These are phyloP conservation scores for Microctonus hyperodae DNA, from an alignment of 2,888 invertebrate genomes.

Conservation along the genomic window DNA sequence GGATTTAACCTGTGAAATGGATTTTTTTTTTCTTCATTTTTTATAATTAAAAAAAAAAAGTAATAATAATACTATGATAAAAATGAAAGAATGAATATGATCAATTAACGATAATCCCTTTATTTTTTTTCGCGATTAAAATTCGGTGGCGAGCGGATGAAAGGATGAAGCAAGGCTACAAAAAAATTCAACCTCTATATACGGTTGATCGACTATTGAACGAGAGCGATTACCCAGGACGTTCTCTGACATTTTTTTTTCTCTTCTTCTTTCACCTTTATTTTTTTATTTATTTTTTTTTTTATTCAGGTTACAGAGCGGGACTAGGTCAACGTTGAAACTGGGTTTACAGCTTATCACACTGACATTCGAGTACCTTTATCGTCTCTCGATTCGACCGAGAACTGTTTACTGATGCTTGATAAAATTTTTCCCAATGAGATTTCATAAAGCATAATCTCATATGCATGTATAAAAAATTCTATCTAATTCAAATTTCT, in stretches of 20 bases:
- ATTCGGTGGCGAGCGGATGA: neutral
- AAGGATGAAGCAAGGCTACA: neutral
- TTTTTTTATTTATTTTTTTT: neutral
- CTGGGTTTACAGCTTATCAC: conserved; percentile 47
- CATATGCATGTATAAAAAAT: neutral
- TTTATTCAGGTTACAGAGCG: conserved; percentile 48
- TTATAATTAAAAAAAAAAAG: neutral
- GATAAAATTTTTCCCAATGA: conserved; percentile 18
- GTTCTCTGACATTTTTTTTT: conserved; percentile 37
- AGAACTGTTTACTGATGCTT: conserved; percentile 19
- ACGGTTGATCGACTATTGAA: conserved; percentile 29
- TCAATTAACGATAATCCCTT: conserved; percentile 32
- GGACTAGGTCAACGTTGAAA: conserved; percentile 53
- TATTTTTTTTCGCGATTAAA: conserved; percentile 24
- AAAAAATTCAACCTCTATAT: conserved; percentile 4
- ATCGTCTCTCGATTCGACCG: conserved; percentile 32
- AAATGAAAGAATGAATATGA: conserved; percentile 25
- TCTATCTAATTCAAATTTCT: too few relatives aligned
- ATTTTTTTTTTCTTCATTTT: neutral
- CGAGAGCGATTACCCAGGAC: conserved; percentile 27
- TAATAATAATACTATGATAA: neutral
- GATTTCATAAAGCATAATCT: neutral
- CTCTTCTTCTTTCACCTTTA: neutral
- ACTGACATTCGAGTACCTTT: conserved; percentile 47
- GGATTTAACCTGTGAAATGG: neutral